Percentiles rank a stretch among this genome's conserved stretches.
These are phyloP conservation scores for Hapalemur alaotrensis DNA, from an alignment of 2,797 vertebrate genomes.

Conservation along the genomic window DNA sequence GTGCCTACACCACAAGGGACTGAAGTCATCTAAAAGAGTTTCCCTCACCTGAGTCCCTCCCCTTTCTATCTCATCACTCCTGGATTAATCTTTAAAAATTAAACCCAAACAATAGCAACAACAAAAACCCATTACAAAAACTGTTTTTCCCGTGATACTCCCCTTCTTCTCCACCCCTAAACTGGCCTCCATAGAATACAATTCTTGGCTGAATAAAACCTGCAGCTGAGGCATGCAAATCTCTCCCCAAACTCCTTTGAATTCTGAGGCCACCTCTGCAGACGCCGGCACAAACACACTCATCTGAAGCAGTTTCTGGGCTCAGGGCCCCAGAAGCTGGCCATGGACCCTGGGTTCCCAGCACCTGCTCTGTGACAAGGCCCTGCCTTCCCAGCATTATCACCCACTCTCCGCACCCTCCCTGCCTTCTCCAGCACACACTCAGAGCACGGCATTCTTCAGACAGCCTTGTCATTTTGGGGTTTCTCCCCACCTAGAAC, in stretches of 20 bases:
- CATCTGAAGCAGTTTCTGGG: not conserved
- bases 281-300: not conserved
- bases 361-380: not conserved
- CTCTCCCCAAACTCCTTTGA: not conserved
- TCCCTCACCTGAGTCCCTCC: not conserved
- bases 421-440: too few relatives aligned
- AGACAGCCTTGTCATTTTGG: too few relatives aligned
- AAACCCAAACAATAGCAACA: not conserved
- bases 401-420: too few relatives aligned
- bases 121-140: not conserved
- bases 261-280: not conserved
- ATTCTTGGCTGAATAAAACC: not conserved
- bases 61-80: not conserved
- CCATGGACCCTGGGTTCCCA: fast-evolving
- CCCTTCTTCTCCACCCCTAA: not conserved
- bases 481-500: not conserved
- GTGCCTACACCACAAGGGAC: not conserved
- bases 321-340: not conserved
- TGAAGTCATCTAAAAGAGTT: not conserved
- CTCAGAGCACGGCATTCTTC: not conserved
- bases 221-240: not conserved
- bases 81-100: not conserved
- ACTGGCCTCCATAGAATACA: not conserved
- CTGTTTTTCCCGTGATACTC: not conserved
- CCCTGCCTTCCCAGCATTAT: not conserved